A percentile compares a stretch with the other conserved stretches of the same genome.
Conservation (phyloP, 1,140 invertebrate genomes). For the Ectropis grisescens region DNA sequence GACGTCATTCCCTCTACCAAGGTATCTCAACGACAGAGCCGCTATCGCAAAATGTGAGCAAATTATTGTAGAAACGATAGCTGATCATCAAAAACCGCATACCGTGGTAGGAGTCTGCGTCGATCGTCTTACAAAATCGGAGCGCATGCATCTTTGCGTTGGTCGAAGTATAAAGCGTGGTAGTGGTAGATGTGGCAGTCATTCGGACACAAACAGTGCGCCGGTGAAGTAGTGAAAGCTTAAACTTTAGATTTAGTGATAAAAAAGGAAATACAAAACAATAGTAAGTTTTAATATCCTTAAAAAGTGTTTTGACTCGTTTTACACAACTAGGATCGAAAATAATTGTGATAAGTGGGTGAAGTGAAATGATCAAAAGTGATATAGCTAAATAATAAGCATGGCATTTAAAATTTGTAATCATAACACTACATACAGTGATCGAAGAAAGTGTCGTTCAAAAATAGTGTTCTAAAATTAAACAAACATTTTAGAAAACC, state of each 20-base stretch:
- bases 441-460: too few species aligned
- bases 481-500: too few species aligned
- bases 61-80: not conserved
- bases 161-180: constrained; percentile 63
- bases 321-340: too few species aligned
- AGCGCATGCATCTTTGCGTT: constrained; percentile 53
- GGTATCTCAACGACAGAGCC: constrained; percentile 2
- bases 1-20: constrained; percentile 51
- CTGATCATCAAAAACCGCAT: constrained; percentile 2
- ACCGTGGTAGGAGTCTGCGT: constrained; percentile 41
- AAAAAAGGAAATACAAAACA: constrained; percentile 33
- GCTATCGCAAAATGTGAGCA: not conserved
- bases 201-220: constrained; percentile 57
- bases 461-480: too few species aligned
- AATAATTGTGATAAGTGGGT: too few species aligned
- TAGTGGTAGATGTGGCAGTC: constrained; percentile 47
- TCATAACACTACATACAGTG: too few species aligned
- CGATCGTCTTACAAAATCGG: constrained; percentile 62
- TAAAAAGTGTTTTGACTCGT: too few species aligned
- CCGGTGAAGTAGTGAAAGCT: constrained; percentile 46
- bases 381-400: too few species aligned
- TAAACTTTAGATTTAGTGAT: constrained; percentile 32
- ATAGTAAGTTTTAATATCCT: constrained; percentile 56
- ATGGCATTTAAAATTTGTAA: too few species aligned
- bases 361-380: too few species aligned